A percentile compares a stretch with the other conserved stretches of the same genome.
These are phyloP conservation scores for Phyllotis vaccarum DNA, from an alignment of 2,797 vertebrate genomes.

Conservation along the genomic window DNA sequence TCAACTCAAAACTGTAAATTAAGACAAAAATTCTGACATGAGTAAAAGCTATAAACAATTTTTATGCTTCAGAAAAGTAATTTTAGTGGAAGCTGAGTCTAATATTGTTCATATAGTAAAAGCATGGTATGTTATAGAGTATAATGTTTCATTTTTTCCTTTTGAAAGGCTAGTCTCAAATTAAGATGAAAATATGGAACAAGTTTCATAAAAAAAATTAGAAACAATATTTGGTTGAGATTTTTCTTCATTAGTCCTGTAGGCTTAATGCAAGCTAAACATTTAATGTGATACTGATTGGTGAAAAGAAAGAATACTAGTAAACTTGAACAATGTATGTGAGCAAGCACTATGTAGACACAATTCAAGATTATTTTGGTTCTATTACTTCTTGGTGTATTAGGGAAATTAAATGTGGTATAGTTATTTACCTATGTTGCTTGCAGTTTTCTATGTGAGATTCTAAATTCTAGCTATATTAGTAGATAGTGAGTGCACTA, in stretches of 20 bases:
- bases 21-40: background rate
- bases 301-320: background rate
- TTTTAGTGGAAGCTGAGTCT: background rate
- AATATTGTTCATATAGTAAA: background rate
- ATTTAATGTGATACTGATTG: background rate
- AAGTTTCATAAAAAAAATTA: background rate
- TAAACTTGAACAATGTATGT: background rate
- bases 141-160: background rate
- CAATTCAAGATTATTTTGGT: background rate
- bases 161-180: constrained; percentile 6
- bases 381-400: background rate
- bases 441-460: background rate
- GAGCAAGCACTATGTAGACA: background rate
- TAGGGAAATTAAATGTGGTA: background rate
- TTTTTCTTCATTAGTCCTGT: background rate
- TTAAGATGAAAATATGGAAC: constrained; percentile 38
- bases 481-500: background rate
- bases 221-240: background rate
- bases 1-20: constrained; percentile 44
- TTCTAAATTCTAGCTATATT: background rate
- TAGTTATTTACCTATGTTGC: background rate
- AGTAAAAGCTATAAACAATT: constrained; percentile 39
- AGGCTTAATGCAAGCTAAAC: background rate
- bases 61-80: constrained; percentile 5
- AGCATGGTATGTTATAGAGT: background rate